A percentile compares a stretch with the other conserved stretches of the same genome.
These are phyloP conservation scores for Callaeas wilsoni DNA, from an alignment of 2,113 vertebrate species.

Conservation along the genomic window DNA sequence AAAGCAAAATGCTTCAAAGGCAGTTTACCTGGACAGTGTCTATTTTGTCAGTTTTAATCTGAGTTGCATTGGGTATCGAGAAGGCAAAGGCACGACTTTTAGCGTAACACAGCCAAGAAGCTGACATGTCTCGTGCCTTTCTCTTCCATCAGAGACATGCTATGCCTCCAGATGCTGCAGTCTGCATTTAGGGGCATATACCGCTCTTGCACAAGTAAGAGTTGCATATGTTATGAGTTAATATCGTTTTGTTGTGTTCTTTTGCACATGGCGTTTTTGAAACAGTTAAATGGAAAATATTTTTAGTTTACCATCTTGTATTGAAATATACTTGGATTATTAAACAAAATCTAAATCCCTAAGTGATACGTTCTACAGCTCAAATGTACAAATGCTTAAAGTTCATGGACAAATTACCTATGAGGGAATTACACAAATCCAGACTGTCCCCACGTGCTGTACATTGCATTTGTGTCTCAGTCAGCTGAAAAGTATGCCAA, in stretches of 20 bases:
- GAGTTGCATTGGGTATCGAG: not conserved
- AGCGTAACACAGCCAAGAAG: not conserved
- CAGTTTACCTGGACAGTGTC: conserved; percentile 16
- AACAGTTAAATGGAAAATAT: conserved; percentile 59
- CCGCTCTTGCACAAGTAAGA: conserved; percentile 48
- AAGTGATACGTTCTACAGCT: not conserved
- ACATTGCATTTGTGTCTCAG: conserved; percentile 6
- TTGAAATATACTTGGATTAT: conserved; percentile 47
- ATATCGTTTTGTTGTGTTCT: conserved; percentile 57
- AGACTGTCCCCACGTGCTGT: not conserved
- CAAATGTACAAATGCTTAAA: not conserved
- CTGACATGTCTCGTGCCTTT: conserved; percentile 42
- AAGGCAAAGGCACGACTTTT: not conserved
- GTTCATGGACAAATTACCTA: not conserved
- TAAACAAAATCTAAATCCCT: conserved; percentile 31
- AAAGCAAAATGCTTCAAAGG: not conserved
- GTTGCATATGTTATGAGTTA: conserved; percentile 61
- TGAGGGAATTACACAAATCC: not conserved
- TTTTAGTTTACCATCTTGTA: conserved; percentile 53
- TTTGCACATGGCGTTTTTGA: conserved; percentile 52
- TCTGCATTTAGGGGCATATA: conserved; percentile 47
- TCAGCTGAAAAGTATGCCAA: not conserved
- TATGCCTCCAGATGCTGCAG: conserved; percentile 59
- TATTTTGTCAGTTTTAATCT: not conserved
- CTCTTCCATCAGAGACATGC: conserved; percentile 46